Evolutionary conservation across 2,888 invertebrate species (phyloP).

Genomic region (Patella pellucida): DNA sequence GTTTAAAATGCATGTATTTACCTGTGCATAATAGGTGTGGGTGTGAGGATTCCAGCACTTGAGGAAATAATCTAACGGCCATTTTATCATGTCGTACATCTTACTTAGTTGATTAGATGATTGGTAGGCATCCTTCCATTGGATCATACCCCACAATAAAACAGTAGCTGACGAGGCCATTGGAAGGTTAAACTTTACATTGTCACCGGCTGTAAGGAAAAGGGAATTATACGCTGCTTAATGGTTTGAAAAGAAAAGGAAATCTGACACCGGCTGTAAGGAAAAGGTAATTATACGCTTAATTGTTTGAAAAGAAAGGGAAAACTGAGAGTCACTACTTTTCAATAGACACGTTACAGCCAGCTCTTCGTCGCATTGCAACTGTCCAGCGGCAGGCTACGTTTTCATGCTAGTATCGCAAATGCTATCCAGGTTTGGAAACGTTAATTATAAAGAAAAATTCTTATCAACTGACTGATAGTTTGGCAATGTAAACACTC

Average conservation of each 20-base stretch:
- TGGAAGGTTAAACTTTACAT: slow-evolving; percentile 61
- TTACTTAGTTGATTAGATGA: slow-evolving; percentile 47
- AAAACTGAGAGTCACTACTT: no score
- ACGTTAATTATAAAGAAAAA: no score
- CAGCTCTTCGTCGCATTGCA: no score
- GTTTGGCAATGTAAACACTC: no score
- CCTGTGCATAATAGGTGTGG: slow-evolving; percentile 7
- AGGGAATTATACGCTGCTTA: no score
- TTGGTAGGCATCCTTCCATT: slow-evolving; percentile 53
- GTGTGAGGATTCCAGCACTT: slow-evolving; percentile 69
- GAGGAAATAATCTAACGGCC: slow-evolving; percentile 77
- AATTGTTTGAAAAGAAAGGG: no score
- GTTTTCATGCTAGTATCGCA: no score
- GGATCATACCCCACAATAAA: slow-evolving; percentile 54
- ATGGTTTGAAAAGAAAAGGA: no score
- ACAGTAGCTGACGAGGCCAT: slow-evolving; percentile 56
- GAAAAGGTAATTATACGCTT: background rate
- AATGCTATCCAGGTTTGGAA: no score
- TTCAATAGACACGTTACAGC: no score
- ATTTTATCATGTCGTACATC: slow-evolving; percentile 71
- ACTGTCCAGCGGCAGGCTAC: no score
- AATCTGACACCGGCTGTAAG: slow-evolving; percentile 47
- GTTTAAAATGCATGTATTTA: background rate
- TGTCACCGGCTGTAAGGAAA: slow-evolving; percentile 52
- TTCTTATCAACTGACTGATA: no score